Evolutionary conservation across 2,113 vertebrate species (phyloP), one percentile per base, ranked within the genome.

Genomic region (Catharus minimus): DNA sequence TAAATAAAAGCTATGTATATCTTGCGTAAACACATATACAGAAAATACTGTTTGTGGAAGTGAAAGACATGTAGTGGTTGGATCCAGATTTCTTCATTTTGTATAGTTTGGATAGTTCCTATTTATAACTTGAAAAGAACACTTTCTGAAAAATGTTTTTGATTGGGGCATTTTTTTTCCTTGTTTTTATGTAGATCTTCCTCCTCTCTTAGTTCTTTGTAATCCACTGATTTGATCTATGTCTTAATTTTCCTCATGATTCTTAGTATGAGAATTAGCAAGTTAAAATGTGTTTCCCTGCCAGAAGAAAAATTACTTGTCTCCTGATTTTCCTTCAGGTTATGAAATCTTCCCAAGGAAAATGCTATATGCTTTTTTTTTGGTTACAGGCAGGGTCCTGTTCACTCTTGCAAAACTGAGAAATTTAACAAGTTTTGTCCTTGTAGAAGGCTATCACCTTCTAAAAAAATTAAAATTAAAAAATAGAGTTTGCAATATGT

Each of bases 181-280:
- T 82, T 7, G 6, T 62, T 89, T 55, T 93, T 89, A 85, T 72
- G 38, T 89, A 72, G 43, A 28, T 67, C 68, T 88, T 84, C n/a
- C 32, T 90, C 75, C 47, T 77, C 36, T 47, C 87, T 95, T 69
- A 53, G 32, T 64, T 76, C 72, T 95, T 89, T 65, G n/a, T 22
- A 39, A 66, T 60, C 57, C 30, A 28, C 50, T 94, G 55, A 64
- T 43, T 75, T 56, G 71, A 72, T 80, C n/a, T 52, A 26, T 84
- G 18, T 52, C 38, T 82, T 90, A 39, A 58, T 80, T 89, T 67
- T 88, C 58, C 20, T 77, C 71, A 72, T 24, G 91, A 75, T 64
- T 86, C 69, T 82, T 85, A 87, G 22, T 81, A 67, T 74, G 84
- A 93, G 74, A 68, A 89, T 79, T 52, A 96, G 72, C n/a, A 79